Base-by-base conservation (phyloP, 1,140 invertebrate species). In the Drosophila varians region DNA sequence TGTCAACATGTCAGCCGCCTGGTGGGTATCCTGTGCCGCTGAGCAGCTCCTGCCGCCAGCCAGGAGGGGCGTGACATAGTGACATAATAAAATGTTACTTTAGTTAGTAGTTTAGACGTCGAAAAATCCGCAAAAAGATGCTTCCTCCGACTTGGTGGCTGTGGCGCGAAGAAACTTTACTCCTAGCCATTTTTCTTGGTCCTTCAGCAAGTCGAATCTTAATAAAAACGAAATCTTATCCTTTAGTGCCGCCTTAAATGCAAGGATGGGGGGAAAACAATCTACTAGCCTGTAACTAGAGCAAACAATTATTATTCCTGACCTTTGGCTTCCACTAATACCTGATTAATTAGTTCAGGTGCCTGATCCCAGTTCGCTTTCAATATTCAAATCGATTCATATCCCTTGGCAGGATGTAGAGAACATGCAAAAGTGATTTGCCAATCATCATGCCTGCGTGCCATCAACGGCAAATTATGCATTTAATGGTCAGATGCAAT, bases 11-110 rank as follows among this genome's bases (percentile, higher is more conserved):
- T 76, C 80, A 80, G 62, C 40, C 18, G 62, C 40, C 18, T 16
- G 19, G n/a, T 43, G 36, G 26, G 18, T 34, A 16, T 23, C 52
- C n/a, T 51, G 14, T 42, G 38, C 38, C 38, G 9, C 14, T 19
- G 60, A 21, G 40, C 25, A 36, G 48, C 42, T 9, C n/a, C 42
- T 19, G 55, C 19, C n/a, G 36, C 14, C 45, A 12, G 25, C 7
- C 28, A 3, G n/a, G 36, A 36, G 25, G 56, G 51, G 53, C 53
- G 58, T 86, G 80, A 86, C 80, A 80, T 70, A 86, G 82, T 87
- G 80, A 87, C 80, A 86, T 86, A 86, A 86, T 86, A 86, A 87
- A 86, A 87, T 76, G 82, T 66, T 87, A 79, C 76, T 80, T 76
- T 84, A 80, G 72, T 74, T 54, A 58, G 60, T 74, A 74, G 70